These are phyloP conservation scores for Colletes latitarsis DNA, from an alignment of 1,140 invertebrate species.

Conservation along the genomic window DNA sequence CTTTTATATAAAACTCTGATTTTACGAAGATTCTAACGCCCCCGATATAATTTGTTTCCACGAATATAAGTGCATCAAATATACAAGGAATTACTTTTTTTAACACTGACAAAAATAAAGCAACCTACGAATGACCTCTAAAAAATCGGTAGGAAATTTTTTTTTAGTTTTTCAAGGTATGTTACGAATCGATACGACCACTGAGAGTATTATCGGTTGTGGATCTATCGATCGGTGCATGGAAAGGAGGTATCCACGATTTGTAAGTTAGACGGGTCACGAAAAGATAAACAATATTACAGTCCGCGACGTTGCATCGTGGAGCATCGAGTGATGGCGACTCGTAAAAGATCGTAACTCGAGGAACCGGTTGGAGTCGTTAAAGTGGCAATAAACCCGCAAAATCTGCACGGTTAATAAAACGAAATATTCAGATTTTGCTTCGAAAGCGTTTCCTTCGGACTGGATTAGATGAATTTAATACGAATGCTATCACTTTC, in stretches of 20 bases:
- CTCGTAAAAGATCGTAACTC: constrained; percentile 53
- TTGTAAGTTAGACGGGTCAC: constrained; percentile 42
- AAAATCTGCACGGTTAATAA: constrained; percentile 47
- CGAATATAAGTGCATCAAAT: too few species aligned
- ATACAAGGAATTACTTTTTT: too few species aligned
- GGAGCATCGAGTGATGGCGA: constrained; percentile 54
- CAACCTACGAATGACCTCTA: too few species aligned
- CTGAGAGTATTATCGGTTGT: constrained; percentile 49
- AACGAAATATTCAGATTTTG: constrained; percentile 52
- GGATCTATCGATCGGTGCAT: constrained; percentile 53
- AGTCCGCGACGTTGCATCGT: constrained; percentile 54
- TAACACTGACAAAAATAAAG: too few species aligned
- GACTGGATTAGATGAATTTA: constrained; percentile 44
- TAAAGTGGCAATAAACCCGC: constrained; percentile 52
- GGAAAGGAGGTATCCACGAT: constrained; percentile 41
- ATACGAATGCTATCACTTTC: background rate
- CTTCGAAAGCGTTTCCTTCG: constrained; percentile 8
- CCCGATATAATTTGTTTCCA: background rate
- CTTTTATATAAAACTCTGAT: background rate
- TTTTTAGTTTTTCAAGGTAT: too few species aligned
- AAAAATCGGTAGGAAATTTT: too few species aligned
- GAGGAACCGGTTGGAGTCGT: constrained; percentile 33
- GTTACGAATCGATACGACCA: constrained; percentile 30
- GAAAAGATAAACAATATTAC: constrained; percentile 54
- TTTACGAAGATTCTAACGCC: background rate